Evolutionary conservation across 2,888 invertebrate genomes (phyloP).

Genomic region (Argyra leucocephala): DNA sequence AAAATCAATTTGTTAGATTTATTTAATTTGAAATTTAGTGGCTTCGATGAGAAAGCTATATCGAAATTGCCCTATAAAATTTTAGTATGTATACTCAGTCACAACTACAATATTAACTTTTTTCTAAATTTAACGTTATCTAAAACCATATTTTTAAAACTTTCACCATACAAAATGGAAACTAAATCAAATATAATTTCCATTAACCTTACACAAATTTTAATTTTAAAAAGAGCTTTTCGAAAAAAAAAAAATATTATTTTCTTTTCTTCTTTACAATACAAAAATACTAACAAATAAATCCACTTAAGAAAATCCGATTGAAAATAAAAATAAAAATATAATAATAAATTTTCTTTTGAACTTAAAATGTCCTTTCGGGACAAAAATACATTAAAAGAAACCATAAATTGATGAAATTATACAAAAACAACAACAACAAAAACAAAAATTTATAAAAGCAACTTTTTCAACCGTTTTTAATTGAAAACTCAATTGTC

Average conservation of each 20-base stretch:
- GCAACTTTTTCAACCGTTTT: background rate
- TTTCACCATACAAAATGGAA: background rate
- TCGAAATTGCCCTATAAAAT: too few species aligned
- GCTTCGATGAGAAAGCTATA: too few species aligned
- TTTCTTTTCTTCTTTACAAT: background rate
- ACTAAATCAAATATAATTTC: background rate
- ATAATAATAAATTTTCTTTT: background rate
- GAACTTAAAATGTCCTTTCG: background rate
- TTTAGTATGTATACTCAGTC: too few species aligned
- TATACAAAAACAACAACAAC: background rate
- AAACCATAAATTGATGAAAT: slow-evolving; percentile 6
- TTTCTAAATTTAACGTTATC: too few species aligned
- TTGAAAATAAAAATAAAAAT: background rate
- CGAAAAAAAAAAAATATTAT: background rate
- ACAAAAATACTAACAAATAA: background rate
- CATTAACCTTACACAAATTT: background rate
- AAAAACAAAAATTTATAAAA: background rate
- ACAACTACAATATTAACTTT: too few species aligned
- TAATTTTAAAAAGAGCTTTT: background rate
- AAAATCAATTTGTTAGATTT: too few species aligned
- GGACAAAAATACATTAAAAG: background rate
- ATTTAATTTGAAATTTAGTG: too few species aligned
- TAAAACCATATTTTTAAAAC: background rate
- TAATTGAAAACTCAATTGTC: background rate
- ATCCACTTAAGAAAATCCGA: slow-evolving; percentile 3